phyloP scores from a whole-genome alignment of 2,797 vertebrate genomes.

The Poeciliopsis gracilis region DNA sequence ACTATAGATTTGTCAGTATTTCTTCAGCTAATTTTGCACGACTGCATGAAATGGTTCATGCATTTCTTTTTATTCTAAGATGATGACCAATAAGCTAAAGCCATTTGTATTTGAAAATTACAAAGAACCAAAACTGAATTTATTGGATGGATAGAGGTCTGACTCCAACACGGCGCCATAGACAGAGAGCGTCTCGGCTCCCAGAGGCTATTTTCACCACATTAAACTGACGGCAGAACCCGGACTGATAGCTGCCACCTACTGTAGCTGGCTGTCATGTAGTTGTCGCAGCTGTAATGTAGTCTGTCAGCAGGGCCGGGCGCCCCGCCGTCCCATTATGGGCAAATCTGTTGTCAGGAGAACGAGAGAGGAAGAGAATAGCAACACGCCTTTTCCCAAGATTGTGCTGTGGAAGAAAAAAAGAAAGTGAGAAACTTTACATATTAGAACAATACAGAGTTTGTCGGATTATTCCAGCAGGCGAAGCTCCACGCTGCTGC shows the following conservation, averaged over 20 bases:
- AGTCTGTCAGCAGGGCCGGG: slow-evolving; percentile 52
- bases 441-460: neutral
- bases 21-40: neutral
- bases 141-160: neutral
- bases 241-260: slow-evolving; percentile 67
- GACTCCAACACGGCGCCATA: slow-evolving; percentile 12
- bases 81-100: neutral
- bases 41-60: neutral
- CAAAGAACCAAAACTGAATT: neutral
- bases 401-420: neutral
- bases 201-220: slow-evolving; percentile 55
- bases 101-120: neutral
- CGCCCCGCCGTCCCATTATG: slow-evolving; percentile 40
- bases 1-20: neutral
- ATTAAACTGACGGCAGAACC: slow-evolving; percentile 23
- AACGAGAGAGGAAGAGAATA: slow-evolving; percentile 15
- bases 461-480: slow-evolving; percentile 12
- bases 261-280: slow-evolving; percentile 64
- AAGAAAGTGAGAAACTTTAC: slow-evolving; percentile 9
- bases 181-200: slow-evolving; percentile 24
- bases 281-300: slow-evolving; percentile 60
- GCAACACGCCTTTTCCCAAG: slow-evolving; percentile 16
- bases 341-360: slow-evolving; percentile 50
- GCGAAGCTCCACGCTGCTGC: slow-evolving; percentile 11
- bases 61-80: neutral